phyloP scores from a whole-genome alignment of 2,888 invertebrate species.

The Siphlonurus alternatus region DNA sequence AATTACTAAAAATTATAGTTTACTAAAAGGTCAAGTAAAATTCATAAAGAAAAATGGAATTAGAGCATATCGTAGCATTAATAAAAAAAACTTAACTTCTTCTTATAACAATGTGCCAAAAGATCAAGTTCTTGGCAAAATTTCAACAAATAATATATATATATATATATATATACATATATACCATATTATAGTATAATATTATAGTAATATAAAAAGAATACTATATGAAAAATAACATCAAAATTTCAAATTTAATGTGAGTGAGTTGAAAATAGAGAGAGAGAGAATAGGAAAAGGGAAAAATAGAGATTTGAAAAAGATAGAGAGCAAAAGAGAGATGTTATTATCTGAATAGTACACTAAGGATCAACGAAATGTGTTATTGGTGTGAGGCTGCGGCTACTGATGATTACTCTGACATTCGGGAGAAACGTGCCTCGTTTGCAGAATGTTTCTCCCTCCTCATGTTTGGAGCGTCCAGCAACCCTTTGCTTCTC shows the following conservation, averaged over 20 bases:
- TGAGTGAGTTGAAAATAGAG: no score
- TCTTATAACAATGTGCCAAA: neutral
- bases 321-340: neutral
- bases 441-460: neutral
- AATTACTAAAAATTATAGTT: neutral
- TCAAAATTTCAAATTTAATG: no score
- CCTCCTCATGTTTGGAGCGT: neutral
- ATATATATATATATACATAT: no score
- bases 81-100: neutral
- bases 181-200: neutral
- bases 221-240: neutral
- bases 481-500: neutral
- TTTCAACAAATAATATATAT: neutral
- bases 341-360: neutral
- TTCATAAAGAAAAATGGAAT: neutral
- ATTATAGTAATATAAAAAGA: neutral
- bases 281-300: neutral
- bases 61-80: neutral
- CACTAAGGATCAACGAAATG: neutral
- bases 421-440: neutral
- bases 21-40: neutral
- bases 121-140: neutral
- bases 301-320: neutral
- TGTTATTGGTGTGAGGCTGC: neutral
- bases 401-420: slow-evolving; percentile 1